These are phyloP conservation scores for Saimiri boliviensis DNA, from an alignment of 2,113 vertebrate species.

Conservation along the genomic window DNA sequence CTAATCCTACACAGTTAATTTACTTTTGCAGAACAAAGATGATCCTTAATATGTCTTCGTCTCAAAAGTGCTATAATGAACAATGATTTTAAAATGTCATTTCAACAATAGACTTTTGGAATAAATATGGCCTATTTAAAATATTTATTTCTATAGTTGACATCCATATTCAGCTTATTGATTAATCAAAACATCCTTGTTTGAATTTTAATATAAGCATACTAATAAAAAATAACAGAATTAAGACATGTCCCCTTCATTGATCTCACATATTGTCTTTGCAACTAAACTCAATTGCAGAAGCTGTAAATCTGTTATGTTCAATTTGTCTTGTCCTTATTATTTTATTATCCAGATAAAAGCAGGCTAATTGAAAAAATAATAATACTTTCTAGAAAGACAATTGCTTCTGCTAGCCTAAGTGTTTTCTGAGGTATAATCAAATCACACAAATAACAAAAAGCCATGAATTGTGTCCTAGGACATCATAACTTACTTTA, in stretches of 20 bases:
- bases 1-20: constrained; percentile 30
- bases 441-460: neutral
- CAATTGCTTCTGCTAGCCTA: neutral
- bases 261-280: neutral
- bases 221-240: neutral
- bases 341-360: neutral
- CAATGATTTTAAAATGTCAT: neutral
- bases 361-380: neutral
- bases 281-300: neutral
- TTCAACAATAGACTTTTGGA: neutral
- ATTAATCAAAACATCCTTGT: neutral
- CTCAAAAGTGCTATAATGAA: neutral
- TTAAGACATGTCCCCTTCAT: neutral
- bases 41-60: neutral
- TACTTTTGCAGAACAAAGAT: neutral
- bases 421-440: neutral
- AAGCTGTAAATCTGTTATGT: neutral
- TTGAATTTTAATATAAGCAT: neutral
- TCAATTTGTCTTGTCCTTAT: neutral
- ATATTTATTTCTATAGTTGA: neutral
- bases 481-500: neutral
- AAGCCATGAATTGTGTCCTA: neutral
- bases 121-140: neutral
- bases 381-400: neutral
- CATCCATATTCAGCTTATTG: neutral